Percentiles rank a stretch among this genome's conserved stretches.
Conservation (phyloP, 2,113 vertebrate genomes). For the Silurus meridionalis region DNA sequence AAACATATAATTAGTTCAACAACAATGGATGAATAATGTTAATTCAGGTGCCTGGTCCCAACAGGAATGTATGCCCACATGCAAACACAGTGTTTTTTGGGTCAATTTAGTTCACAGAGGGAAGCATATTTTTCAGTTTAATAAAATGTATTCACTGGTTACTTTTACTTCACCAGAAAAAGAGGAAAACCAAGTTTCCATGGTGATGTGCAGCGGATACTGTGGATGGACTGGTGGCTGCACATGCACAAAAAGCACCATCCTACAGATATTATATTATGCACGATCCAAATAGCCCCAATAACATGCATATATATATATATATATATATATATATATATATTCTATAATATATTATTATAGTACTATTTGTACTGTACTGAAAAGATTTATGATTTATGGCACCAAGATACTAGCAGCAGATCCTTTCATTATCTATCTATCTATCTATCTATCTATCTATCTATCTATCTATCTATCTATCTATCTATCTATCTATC, state of each 20-base stretch:
- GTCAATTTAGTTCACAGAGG: not conserved
- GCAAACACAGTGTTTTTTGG: not conserved
- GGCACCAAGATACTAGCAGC: no score
- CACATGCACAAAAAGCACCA: conserved; percentile 33
- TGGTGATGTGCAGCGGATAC: conserved; percentile 42
- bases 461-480: no score
- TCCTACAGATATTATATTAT: not conserved
- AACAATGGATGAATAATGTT: not conserved
- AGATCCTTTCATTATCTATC: no score
- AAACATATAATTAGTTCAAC: not conserved
- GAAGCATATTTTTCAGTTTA: conserved; percentile 13
- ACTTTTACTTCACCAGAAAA: conserved; percentile 43
- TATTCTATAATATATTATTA: no score
- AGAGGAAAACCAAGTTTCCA: conserved; percentile 48
- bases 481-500: no score
- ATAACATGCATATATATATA: not conserved
- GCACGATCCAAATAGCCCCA: conserved; percentile 10
- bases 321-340: not conserved
- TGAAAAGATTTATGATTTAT: no score
- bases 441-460: no score
- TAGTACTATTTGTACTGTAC: no score
- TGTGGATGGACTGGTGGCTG: conserved; percentile 7
- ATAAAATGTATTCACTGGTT: conserved; percentile 31
- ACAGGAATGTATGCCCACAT: not conserved
- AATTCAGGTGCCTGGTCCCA: not conserved